These are phyloP conservation scores for Xiphorhynchus erythropygius DNA, from an alignment of 2,797 vertebrate species.

Conservation along the genomic window DNA sequence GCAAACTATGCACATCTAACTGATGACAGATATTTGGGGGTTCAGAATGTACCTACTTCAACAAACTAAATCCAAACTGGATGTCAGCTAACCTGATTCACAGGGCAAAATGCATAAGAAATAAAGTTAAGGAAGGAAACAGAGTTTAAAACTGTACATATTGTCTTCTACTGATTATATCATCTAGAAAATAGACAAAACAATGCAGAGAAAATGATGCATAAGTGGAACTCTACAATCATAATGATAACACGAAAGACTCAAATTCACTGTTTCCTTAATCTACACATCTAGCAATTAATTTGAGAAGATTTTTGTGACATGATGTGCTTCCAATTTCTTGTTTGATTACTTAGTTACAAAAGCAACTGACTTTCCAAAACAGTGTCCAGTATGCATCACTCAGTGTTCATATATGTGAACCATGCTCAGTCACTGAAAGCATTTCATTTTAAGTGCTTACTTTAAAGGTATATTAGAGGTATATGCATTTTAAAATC, in stretches of 20 bases:
- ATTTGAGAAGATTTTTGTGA: background rate
- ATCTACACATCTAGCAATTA: background rate
- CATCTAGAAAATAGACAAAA: background rate
- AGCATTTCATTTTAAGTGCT: background rate
- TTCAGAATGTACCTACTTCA: slow-evolving; percentile 6
- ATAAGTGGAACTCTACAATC: background rate
- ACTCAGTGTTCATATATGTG: background rate
- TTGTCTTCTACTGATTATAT: background rate
- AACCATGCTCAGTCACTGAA: background rate
- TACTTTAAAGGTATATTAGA: background rate
- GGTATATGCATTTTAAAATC: background rate
- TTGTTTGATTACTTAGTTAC: background rate
- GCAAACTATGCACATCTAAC: slow-evolving; percentile 11
- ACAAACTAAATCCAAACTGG: slow-evolving; percentile 25
- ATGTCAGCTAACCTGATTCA: background rate
- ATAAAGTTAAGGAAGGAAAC: background rate
- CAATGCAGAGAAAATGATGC: background rate
- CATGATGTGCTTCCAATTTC: background rate
- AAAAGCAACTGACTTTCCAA: background rate
- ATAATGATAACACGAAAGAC: background rate
- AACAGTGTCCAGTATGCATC: background rate
- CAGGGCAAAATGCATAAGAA: background rate
- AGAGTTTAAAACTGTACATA: background rate
- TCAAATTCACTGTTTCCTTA: background rate
- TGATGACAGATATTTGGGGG: slow-evolving; percentile 52